A percentile compares a stretch with the other conserved stretches of the same genome.
Conservation (phyloP, 2,113 vertebrate species). For the Eleginops maclovinus region DNA sequence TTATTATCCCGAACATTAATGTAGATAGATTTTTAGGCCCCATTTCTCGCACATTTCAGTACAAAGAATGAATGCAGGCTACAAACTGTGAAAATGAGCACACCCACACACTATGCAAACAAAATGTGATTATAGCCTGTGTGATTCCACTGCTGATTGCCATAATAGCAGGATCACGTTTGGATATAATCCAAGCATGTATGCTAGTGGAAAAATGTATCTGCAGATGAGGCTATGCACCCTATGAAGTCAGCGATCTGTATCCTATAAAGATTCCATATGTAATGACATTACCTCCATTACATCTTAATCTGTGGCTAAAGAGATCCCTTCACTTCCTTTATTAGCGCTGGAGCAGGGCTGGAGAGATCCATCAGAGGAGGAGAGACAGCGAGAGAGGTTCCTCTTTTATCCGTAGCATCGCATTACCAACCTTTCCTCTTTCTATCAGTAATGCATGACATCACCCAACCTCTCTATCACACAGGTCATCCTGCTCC, state of each 20-base stretch:
- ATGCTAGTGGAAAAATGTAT: background rate
- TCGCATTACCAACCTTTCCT: slow-evolving; percentile 59
- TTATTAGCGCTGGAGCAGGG: slow-evolving; percentile 37
- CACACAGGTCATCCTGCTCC: slow-evolving; percentile 48
- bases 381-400: slow-evolving; percentile 14
- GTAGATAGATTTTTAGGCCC: background rate
- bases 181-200: background rate
- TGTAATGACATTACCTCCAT: slow-evolving; percentile 47
- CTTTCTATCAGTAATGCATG: slow-evolving; percentile 62
- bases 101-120: background rate
- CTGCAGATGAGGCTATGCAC: background rate
- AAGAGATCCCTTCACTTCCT: slow-evolving; percentile 47
- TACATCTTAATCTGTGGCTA: slow-evolving; percentile 45
- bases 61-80: background rate
- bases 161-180: background rate
- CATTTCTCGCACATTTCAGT: background rate
- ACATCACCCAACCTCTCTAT: slow-evolving; percentile 47
- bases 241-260: slow-evolving; percentile 37
- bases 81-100: background rate
- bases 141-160: background rate
- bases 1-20: background rate
- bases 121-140: background rate
- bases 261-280: slow-evolving; percentile 37
- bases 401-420: slow-evolving; percentile 43
- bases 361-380: slow-evolving; percentile 69